Percentiles rank a stretch among this genome's conserved stretches.
phyloP scores from a whole-genome alignment of 2,797 vertebrate species.

The Thaleichthys pacificus region DNA sequence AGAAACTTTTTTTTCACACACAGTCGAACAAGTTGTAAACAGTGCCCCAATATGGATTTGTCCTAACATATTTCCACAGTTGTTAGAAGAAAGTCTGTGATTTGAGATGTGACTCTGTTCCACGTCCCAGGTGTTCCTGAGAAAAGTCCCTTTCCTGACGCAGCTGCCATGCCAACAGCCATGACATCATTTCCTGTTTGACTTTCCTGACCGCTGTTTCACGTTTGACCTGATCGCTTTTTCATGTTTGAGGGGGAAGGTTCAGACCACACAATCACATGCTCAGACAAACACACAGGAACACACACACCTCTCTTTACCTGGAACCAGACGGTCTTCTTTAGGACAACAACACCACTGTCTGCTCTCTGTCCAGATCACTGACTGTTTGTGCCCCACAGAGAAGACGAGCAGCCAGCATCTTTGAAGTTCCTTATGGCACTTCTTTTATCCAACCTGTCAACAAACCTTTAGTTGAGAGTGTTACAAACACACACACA shows the following conservation, averaged over 20 bases:
- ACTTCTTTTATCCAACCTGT: neutral
- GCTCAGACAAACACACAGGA: neutral
- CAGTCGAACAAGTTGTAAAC: neutral
- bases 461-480: neutral
- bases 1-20: too few species aligned
- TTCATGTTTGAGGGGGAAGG: neutral
- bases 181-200: neutral
- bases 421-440: neutral
- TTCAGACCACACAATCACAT: neutral
- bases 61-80: neutral
- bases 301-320: neutral
- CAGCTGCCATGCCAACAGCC: neutral
- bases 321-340: neutral
- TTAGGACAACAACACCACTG: neutral
- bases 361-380: neutral
- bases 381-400: neutral
- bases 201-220: neutral
- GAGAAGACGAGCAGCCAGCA: neutral
- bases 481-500: neutral
- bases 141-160: neutral
- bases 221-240: neutral
- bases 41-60: neutral
- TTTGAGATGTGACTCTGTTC: neutral
- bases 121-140: neutral
- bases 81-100: neutral